phyloP scores from a whole-genome alignment of 1,140 invertebrate species.

The Caenorhabditis remanei region DNA sequence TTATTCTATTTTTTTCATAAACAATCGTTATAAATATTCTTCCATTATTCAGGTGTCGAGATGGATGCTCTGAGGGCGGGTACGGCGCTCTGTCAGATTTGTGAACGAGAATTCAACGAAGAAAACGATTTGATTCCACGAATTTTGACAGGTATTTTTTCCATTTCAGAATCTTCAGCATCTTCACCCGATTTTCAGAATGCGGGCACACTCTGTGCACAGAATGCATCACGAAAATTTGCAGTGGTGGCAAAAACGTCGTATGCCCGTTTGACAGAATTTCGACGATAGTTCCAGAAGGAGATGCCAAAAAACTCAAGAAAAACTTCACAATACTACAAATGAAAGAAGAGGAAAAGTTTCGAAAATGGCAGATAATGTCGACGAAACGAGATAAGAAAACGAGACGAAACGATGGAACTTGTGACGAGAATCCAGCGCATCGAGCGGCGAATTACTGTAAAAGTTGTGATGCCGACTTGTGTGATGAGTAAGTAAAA shows the following conservation, averaged over 20 bases:
- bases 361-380: background rate
- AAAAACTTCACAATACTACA: constrained; percentile 14
- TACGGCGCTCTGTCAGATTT: background rate
- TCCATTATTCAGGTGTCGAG: background rate
- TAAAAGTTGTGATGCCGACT: constrained; percentile 24
- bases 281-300: background rate
- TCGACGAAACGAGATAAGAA: background rate
- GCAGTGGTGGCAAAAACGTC: no score
- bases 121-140: background rate
- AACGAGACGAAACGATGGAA: background rate
- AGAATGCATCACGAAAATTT: background rate
- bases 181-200: background rate
- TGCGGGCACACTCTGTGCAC: background rate
- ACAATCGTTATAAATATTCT: no score
- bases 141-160: constrained; percentile 25
- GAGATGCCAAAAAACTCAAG: background rate
- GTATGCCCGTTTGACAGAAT: constrained; percentile 10
- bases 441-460: background rate
- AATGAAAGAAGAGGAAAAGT: constrained; percentile 7
- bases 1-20: no score
- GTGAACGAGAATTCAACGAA: background rate
- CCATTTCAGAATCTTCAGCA: background rate
- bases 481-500: constrained; percentile 19
- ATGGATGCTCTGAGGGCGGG: background rate
- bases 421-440: constrained; percentile 4